Conservation (phyloP, 2,113 vertebrate genomes). For the Takifugu flavidus region DNA sequence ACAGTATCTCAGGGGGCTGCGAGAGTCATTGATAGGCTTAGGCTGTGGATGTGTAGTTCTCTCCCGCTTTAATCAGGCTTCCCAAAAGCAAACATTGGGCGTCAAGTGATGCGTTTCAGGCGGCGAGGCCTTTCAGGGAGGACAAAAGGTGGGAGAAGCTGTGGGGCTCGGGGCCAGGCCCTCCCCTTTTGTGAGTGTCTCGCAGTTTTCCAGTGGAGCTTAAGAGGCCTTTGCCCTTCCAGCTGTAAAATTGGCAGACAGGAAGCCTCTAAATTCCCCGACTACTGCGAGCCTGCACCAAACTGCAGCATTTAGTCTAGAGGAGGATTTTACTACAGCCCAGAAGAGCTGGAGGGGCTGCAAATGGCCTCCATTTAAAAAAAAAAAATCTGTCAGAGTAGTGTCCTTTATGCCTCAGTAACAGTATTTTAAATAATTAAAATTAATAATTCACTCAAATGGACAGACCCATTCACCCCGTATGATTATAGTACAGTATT, state of each 20-base stretch:
- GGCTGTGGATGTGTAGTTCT: slow-evolving; percentile 68
- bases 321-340: slow-evolving; percentile 15
- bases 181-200: slow-evolving; percentile 65
- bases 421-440: too few species aligned
- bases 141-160: slow-evolving; percentile 75
- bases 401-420: too few species aligned
- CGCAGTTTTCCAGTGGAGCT: slow-evolving; percentile 68
- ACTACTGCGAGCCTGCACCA: slow-evolving; percentile 63
- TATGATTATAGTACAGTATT: too few species aligned
- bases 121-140: slow-evolving; percentile 68
- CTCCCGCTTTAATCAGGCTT: slow-evolving; percentile 72
- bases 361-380: too few species aligned
- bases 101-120: slow-evolving; percentile 74
- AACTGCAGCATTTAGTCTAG: slow-evolving; percentile 64
- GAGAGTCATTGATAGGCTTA: slow-evolving; percentile 73
- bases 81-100: slow-evolving; percentile 70
- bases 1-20: slow-evolving; percentile 70
- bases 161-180: slow-evolving; percentile 61
- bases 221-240: slow-evolving; percentile 73
- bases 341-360: too few species aligned
- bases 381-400: too few species aligned
- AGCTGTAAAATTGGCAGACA: slow-evolving; percentile 75
- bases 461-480: too few species aligned
- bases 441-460: too few species aligned
- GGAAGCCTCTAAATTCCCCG: slow-evolving; percentile 64